Evolutionary conservation across 2,888 invertebrate genomes (phyloP).

Genomic region (Nemotelus pantherinus): DNA sequence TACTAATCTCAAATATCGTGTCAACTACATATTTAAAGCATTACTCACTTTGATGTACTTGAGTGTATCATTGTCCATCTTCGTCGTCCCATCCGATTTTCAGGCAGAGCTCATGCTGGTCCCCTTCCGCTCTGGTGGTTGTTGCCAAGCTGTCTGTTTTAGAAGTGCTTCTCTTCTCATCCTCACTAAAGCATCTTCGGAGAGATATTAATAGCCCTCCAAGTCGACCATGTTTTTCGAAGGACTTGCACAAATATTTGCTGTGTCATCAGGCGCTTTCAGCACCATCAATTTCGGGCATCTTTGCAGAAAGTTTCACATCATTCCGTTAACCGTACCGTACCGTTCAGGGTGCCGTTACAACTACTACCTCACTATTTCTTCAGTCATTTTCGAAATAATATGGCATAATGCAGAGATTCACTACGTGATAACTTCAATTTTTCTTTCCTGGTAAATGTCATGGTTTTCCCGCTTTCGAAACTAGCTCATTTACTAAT

Average conservation of each 20-base stretch:
- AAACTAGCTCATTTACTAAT: too few species aligned
- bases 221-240: slow-evolving; percentile 33
- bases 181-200: slow-evolving; percentile 22
- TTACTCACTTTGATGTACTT: slow-evolving; percentile 49
- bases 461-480: too few species aligned
- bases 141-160: too few species aligned
- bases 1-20: slow-evolving; percentile 23
- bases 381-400: too few species aligned
- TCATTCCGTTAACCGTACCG: not conserved
- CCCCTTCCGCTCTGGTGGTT: too few species aligned
- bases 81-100: not conserved
- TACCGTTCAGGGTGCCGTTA: not conserved
- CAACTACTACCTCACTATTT: too few species aligned
- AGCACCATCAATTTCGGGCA: slow-evolving; percentile 48
- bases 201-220: slow-evolving; percentile 46
- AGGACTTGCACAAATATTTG: slow-evolving; percentile 49
- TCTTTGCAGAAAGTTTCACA: slow-evolving; percentile 45
- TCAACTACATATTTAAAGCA: slow-evolving; percentile 38
- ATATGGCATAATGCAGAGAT: too few species aligned
- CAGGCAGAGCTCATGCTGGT: too few species aligned
- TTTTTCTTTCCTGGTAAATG: too few species aligned
- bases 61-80: slow-evolving; percentile 44
- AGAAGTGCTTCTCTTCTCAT: too few species aligned
- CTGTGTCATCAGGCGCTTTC: slow-evolving; percentile 50
- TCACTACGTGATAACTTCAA: too few species aligned